These are phyloP conservation scores for Tenthredo notha DNA, from an alignment of 2,888 invertebrate genomes.

Conservation along the genomic window DNA sequence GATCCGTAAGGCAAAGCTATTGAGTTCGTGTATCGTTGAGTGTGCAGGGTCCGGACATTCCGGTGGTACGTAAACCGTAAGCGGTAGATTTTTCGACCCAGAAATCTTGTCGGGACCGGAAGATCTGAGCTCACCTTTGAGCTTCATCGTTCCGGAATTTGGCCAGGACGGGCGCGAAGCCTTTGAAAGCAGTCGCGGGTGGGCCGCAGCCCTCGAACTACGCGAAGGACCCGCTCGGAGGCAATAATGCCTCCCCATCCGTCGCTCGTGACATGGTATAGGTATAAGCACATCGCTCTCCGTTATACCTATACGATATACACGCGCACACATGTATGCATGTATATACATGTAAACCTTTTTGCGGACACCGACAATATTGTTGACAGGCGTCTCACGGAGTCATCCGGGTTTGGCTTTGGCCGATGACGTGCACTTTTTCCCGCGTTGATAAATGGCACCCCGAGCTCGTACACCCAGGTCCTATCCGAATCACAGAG, in stretches of 20 bases:
- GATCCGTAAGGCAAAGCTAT: background rate
- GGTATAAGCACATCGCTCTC: background rate
- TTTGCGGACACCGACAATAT: slow-evolving; percentile 66
- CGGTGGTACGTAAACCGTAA: background rate
- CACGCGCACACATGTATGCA: background rate
- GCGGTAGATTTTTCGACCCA: slow-evolving; percentile 2
- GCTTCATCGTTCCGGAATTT: slow-evolving; percentile 35
- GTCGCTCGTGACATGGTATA: background rate
- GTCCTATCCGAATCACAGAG: slow-evolving; percentile 66
- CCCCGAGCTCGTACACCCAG: slow-evolving; percentile 61
- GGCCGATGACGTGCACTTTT: slow-evolving; percentile 75
- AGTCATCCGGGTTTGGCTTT: slow-evolving; percentile 74
- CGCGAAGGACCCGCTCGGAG: slow-evolving; percentile 44
- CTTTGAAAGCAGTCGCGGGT: slow-evolving; percentile 36
- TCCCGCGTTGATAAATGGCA: slow-evolving; percentile 76
- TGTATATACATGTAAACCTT: slow-evolving; percentile 4
- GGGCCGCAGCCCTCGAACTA: slow-evolving; percentile 32
- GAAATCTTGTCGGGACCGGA: slow-evolving; percentile 38
- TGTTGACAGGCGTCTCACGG: slow-evolving; percentile 76
- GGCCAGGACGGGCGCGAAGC: slow-evolving; percentile 12
- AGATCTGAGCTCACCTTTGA: slow-evolving; percentile 45
- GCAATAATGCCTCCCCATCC: slow-evolving; percentile 44
- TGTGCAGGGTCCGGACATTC: slow-evolving; percentile 26
- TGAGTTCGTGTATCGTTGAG: slow-evolving; percentile 7
- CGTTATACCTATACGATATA: background rate